Evolutionary conservation across 2,888 invertebrate species (phyloP).

Genomic region (Podabrus alpinus): DNA sequence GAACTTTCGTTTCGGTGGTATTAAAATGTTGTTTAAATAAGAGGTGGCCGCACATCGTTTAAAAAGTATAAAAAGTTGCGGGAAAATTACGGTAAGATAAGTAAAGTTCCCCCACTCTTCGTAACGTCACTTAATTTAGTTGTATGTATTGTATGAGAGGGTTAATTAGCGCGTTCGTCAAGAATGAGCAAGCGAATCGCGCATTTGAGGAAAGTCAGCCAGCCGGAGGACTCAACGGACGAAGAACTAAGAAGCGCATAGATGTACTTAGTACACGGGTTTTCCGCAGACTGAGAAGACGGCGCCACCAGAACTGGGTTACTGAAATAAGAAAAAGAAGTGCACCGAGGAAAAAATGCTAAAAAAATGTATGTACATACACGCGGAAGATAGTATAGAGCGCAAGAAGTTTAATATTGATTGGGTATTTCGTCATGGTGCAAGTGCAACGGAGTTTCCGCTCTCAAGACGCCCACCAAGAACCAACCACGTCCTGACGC

Average conservation of each 20-base stretch:
- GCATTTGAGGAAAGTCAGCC: slow-evolving; percentile 24
- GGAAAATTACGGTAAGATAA: slow-evolving; percentile 9
- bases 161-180: slow-evolving; percentile 42
- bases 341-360: slow-evolving; percentile 48
- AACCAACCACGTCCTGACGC: not conserved
- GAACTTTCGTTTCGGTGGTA: not conserved
- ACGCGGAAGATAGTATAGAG: slow-evolving; percentile 57
- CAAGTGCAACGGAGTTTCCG: slow-evolving; percentile 32
- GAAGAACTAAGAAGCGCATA: slow-evolving; percentile 34
- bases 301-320: slow-evolving; percentile 55
- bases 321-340: slow-evolving; percentile 55
- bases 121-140: slow-evolving; percentile 37
- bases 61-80: slow-evolving; percentile 10
- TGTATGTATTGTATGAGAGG: slow-evolving; percentile 35
- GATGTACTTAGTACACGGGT: slow-evolving; percentile 53
- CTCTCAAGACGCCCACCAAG: slow-evolving; percentile 26
- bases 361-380: slow-evolving; percentile 57
- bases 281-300: slow-evolving; percentile 53
- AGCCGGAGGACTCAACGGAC: slow-evolving; percentile 31
- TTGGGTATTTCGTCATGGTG: slow-evolving; percentile 55
- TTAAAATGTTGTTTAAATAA: not conserved
- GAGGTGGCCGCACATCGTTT: not conserved
- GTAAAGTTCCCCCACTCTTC: slow-evolving; percentile 26
- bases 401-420: slow-evolving; percentile 54
- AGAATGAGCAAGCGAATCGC: slow-evolving; percentile 34